phyloP scores from a whole-genome alignment of 1,140 invertebrate species.

The Zaprionus kolodkinae region DNA sequence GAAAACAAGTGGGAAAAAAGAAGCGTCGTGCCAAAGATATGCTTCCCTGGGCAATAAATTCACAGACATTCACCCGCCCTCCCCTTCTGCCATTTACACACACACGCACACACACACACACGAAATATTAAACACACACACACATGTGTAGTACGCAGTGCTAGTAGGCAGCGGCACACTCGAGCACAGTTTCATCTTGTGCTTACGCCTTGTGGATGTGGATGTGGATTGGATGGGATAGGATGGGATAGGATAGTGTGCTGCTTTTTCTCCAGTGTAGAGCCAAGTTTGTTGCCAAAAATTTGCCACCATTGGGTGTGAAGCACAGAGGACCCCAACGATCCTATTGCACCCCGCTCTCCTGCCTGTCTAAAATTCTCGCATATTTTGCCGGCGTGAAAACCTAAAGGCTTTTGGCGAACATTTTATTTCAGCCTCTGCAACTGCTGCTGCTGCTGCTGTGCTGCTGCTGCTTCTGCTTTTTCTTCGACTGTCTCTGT shows the following conservation, averaged over 20 bases:
- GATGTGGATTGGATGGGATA: constrained; percentile 9
- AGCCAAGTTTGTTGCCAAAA: constrained; percentile 78
- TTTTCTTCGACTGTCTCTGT: constrained; percentile 48
- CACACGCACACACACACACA: constrained; percentile 13
- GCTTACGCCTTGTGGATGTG: constrained; percentile 5
- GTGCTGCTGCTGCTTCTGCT: constrained; percentile 7
- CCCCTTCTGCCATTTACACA: constrained; percentile 6
- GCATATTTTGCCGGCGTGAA: constrained; percentile 75
- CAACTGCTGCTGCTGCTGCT: constrained; percentile 17
- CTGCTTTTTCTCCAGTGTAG: constrained; percentile 32
- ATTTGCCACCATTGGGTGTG: constrained; percentile 79
- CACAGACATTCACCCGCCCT: constrained; percentile 35
- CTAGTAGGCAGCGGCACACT: constrained; percentile 16
- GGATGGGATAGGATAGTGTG: constrained; percentile 17
- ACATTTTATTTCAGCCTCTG: constrained; percentile 73
- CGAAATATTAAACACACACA: constrained; percentile 8
- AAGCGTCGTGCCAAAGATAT: constrained; percentile 62
- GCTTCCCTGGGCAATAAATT: constrained; percentile 81
- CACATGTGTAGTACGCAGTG: constrained; percentile 5
- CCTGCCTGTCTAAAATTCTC: constrained; percentile 55
- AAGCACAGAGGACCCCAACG: constrained; percentile 54
- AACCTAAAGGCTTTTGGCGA: constrained; percentile 75
- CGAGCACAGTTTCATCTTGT: constrained; percentile 24
- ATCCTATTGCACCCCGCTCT: constrained; percentile 10
- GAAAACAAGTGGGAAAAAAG: constrained; percentile 30